phyloP scores from a whole-genome alignment of 2,113 vertebrate species.

The Podarcis cretensis region DNA sequence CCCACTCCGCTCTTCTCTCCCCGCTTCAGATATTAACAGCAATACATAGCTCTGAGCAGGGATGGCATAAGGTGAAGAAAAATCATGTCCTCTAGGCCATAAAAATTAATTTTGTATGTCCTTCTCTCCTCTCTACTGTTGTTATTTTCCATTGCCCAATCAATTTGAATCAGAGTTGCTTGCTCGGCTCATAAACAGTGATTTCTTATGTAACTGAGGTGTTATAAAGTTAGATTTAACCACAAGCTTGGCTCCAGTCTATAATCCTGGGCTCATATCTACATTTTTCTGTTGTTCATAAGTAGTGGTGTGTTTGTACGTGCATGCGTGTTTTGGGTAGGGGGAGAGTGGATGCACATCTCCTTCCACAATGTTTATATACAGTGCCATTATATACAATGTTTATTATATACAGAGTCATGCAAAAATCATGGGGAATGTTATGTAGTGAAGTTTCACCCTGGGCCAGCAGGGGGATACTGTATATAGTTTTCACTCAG shows the following conservation, averaged over 20 bases:
- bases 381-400: too few species aligned
- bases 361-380: background rate
- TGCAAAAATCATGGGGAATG: background rate
- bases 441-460: too few species aligned
- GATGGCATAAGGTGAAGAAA: background rate
- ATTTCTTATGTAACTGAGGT: conserved; percentile 24
- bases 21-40: background rate
- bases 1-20: background rate
- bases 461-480: too few species aligned
- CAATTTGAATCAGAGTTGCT: conserved; percentile 11
- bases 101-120: background rate
- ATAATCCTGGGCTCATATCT: background rate
- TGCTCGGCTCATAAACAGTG: background rate
- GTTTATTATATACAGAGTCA: background rate
- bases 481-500: too few species aligned
- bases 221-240: conserved; percentile 38
- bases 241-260: conserved; percentile 14
- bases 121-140: background rate
- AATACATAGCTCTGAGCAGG: background rate
- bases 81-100: conserved; percentile 3
- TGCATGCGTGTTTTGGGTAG: background rate
- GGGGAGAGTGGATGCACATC: background rate
- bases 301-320: background rate
- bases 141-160: conserved; percentile 8
- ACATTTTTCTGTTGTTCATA: background rate